These are phyloP conservation scores for Hipposideros armiger DNA, from an alignment of 2,113 vertebrate genomes.

Conservation along the genomic window DNA sequence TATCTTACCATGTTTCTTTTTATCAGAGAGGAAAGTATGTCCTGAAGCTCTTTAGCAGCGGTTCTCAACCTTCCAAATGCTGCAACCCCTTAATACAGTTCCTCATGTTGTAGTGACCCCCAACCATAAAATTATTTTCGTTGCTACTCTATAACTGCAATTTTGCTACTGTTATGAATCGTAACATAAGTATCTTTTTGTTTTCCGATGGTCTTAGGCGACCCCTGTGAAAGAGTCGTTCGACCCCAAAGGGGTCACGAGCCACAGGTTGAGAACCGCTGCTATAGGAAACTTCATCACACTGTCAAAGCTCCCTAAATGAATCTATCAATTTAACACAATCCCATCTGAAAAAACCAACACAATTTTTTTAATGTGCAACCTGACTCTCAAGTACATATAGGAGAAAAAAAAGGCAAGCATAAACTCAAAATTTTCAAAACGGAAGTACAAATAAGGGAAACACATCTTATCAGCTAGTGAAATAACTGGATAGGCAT, in stretches of 20 bases:
- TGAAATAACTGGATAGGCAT: neutral
- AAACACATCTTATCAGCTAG: neutral
- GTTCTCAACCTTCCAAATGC: too few species aligned
- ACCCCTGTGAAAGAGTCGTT: too few species aligned
- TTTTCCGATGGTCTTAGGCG: too few species aligned
- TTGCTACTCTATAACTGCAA: too few species aligned
- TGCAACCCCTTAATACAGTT: too few species aligned
- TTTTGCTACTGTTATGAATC: too few species aligned
- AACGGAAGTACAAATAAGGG: neutral
- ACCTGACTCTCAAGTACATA: slow-evolving; percentile 9
- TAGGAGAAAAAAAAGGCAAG: neutral
- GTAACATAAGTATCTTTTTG: too few species aligned
- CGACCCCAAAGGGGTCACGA: too few species aligned
- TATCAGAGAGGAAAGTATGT: neutral
- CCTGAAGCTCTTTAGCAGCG: neutral
- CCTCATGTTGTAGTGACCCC: too few species aligned
- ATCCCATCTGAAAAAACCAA: neutral
- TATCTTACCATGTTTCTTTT: neutral
- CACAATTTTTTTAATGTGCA: neutral
- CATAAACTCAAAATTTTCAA: slow-evolving; percentile 17
- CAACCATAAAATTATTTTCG: too few species aligned
- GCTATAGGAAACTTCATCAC: neutral
- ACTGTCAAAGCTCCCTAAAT: neutral
- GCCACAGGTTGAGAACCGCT: too few species aligned
- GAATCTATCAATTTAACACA: neutral